Evolutionary conservation across 2,113 vertebrate species (phyloP).

Genomic region (Alligator mississippiensis): DNA sequence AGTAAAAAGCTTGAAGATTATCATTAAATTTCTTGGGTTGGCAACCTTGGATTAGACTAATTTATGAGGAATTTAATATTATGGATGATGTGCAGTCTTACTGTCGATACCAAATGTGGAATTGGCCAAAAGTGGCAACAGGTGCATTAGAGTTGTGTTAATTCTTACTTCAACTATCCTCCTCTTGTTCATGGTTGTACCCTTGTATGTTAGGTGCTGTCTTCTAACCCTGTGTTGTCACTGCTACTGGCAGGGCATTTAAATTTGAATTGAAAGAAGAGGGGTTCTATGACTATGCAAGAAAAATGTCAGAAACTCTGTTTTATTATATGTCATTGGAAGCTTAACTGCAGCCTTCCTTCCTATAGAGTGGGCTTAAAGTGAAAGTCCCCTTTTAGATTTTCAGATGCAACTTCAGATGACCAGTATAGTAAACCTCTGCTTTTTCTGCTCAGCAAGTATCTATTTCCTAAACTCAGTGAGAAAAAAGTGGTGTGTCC

Average conservation of each 20-base stretch:
- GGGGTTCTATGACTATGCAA: not conserved
- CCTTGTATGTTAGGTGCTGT: not conserved
- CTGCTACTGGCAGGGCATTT: not conserved
- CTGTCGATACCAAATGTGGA: no score
- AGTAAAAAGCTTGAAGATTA: no score
- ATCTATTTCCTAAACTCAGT: no score
- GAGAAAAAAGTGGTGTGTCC: no score
- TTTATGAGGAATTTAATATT: not conserved
- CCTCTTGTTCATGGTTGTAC: not conserved
- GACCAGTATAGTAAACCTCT: not conserved
- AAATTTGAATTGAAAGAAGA: not conserved
- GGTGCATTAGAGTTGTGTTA: not conserved
- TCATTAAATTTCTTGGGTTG: no score
- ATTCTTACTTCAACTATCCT: not conserved
- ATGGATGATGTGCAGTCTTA: no score
- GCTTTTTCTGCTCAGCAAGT: not conserved
- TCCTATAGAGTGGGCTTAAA: no score
- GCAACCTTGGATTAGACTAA: not conserved
- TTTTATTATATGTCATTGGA: not conserved
- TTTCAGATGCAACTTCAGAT: not conserved
- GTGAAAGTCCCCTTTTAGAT: not conserved
- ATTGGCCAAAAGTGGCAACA: not conserved
- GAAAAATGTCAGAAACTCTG: not conserved
- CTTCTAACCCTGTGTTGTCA: not conserved
- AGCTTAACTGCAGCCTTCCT: not conserved